Evolutionary conservation across 2,113 vertebrate species (phyloP).

Genomic region (Chelonoidis abingdonii): DNA sequence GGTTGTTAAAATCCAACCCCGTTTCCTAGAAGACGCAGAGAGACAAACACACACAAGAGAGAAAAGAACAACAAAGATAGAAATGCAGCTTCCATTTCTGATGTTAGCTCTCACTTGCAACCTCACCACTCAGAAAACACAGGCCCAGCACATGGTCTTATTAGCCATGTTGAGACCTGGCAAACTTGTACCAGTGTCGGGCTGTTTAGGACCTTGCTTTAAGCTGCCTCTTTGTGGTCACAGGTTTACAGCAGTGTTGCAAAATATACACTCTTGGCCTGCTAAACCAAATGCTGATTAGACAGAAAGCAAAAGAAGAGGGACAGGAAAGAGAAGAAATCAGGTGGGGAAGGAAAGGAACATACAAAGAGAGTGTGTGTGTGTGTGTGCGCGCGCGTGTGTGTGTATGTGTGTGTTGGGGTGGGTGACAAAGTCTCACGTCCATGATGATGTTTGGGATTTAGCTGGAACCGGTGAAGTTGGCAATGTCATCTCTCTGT

Average conservation of each 20-base stretch:
- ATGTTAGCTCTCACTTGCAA: background rate
- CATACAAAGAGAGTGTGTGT: background rate
- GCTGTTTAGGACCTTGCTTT: background rate
- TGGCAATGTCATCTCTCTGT: background rate
- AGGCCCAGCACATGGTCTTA: background rate
- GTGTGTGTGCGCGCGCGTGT: background rate
- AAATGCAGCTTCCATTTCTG: background rate
- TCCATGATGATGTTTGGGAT: background rate
- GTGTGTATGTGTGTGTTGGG: background rate
- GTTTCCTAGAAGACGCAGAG: background rate
- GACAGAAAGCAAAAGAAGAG: background rate
- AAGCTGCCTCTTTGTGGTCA: background rate
- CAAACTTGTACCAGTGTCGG: background rate
- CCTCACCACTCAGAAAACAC: background rate
- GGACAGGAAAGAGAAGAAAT: background rate
- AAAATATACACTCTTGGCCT: background rate
- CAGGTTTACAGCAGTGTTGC: background rate
- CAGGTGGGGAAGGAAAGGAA: background rate
- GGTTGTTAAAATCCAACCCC: background rate
- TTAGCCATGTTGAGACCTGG: background rate
- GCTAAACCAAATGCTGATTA: background rate
- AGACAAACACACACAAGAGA: background rate
- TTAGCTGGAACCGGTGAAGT: background rate
- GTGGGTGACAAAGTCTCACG: background rate
- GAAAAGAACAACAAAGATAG: background rate